These are phyloP conservation scores for Caenorhabditis sinica DNA, from an alignment of 2,888 invertebrate genomes.

Conservation along the genomic window DNA sequence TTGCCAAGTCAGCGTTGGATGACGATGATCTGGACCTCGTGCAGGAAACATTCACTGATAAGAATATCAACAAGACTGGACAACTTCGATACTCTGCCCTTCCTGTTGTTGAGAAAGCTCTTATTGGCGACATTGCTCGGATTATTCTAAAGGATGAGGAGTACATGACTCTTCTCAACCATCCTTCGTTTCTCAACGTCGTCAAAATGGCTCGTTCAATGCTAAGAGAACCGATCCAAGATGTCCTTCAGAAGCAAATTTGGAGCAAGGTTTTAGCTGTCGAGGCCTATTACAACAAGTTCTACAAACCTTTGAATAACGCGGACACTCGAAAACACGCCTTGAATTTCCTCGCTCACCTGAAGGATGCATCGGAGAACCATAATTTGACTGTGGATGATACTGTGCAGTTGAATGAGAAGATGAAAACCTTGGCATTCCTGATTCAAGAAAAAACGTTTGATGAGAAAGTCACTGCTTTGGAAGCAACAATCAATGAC, in stretches of 20 bases:
- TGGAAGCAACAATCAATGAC: conserved; percentile 3
- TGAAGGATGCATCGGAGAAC: neutral
- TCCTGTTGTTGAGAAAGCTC: conserved; percentile 11
- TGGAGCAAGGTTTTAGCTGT: conserved; percentile 25
- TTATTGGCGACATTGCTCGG: conserved; percentile 7
- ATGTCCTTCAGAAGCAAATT: conserved; percentile 33
- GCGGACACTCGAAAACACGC: conserved; percentile 4
- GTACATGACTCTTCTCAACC: conserved; percentile 36
- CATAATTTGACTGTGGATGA: conserved; percentile 28
- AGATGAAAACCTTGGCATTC: conserved; percentile 28
- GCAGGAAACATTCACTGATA: conserved; percentile 16
- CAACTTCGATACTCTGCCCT: conserved; percentile 27
- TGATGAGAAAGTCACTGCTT: neutral
- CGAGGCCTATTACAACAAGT: conserved; percentile 29
- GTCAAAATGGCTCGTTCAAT: conserved; percentile 29
- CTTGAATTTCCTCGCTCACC: conserved; percentile 19
- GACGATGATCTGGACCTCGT: conserved; percentile 28
- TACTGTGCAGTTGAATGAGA: conserved; percentile 17
- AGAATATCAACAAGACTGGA: conserved; percentile 27
- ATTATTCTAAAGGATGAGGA: conserved; percentile 37
- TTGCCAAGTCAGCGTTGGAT: conserved; percentile 2
- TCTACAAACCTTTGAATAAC: conserved; percentile 25
- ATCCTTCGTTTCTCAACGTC: conserved; percentile 17
- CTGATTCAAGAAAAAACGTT: conserved; percentile 22
- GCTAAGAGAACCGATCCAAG: conserved; percentile 35